Percentiles rank a stretch among this genome's conserved stretches.
Conservation (phyloP, 1,140 invertebrate species). For the Drosophila yakuba region DNA sequence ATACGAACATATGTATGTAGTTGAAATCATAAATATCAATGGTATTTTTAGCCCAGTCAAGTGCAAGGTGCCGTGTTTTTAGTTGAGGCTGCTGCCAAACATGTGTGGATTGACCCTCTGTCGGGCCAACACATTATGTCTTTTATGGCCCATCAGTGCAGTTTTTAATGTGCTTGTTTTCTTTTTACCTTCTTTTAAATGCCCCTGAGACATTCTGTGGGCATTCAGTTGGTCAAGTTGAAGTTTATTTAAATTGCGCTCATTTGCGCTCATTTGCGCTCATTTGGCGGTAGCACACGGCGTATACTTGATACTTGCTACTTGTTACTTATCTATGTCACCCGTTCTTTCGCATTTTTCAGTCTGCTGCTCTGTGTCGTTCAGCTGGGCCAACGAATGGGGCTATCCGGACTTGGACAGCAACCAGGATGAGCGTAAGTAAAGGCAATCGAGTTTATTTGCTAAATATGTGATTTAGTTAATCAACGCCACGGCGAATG, state of each 20-base stretch:
- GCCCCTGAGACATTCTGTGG: constrained; percentile 25
- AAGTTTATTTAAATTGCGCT: constrained; percentile 29
- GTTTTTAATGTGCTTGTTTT: constrained; percentile 8
- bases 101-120: constrained; percentile 44
- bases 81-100: constrained; percentile 66
- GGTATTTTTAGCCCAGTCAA: constrained; percentile 74
- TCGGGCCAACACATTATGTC: neutral
- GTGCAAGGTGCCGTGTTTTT: constrained; percentile 61
- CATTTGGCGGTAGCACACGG: constrained; percentile 35
- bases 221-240: constrained; percentile 56
- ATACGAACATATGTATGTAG: constrained; percentile 5
- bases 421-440: constrained; percentile 73
- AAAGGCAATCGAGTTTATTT: constrained; percentile 61
- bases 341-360: constrained; percentile 24
- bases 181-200: neutral
- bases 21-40: constrained; percentile 61
- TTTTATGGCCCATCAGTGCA: constrained; percentile 35
- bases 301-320: constrained; percentile 50
- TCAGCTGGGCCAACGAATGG: constrained; percentile 59
- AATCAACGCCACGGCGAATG: constrained; percentile 60
- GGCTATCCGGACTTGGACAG: constrained; percentile 74
- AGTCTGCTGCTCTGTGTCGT: constrained; percentile 46
- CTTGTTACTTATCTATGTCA: constrained; percentile 4
- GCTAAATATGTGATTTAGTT: constrained; percentile 58
- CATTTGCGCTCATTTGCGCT: constrained; percentile 23